Evolutionary conservation across 2,113 vertebrate genomes (phyloP), one percentile per base, ranked within the genome.

Genomic region (Mus spicilegus): DNA sequence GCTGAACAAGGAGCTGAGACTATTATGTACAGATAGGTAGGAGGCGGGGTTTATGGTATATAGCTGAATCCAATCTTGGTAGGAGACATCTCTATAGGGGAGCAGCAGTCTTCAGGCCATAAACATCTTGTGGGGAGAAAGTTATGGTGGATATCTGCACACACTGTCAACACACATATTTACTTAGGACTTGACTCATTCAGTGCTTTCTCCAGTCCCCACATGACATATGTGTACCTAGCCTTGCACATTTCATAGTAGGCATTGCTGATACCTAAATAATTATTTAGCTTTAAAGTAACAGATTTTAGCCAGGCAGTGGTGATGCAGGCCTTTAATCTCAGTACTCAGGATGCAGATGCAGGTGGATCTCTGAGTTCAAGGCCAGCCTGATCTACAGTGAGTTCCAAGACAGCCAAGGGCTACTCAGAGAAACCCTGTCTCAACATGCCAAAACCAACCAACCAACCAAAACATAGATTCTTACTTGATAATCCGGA

Each of bases 271-370:
- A 51, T 78, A 49, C 49, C 33, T 51, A 77, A 77, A 13, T 51
- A 33, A 51, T 51, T 51, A 14, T 87, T 72, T 90, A 67, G 87
- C 80, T 88, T 93, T 39, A 89, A 93, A 95, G 82, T 16, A 36
- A 39, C 22, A 58, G 63, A 49, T 65, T 89, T 20, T 76, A 33
- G 33, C 30, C 11, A 13, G 28, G 28, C 11, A 1, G 65, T 67
- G 28, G 65, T 33, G 11, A 13, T 5, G 28, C 65, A 67, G 3
- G 65, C 30, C 65, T 33, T 14, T 69, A 69, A 69, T 69, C 28
- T 28, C 12, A 69, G 65, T 5, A 69, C 65, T 33, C 1, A 4
- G 28, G 12, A 69, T 28, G 28, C 12, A 33, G 65, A 69, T 4
- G 28, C 65, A 33, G 30, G 28, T 4, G 12, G 65, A 69, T 33